Conservation (phyloP, 2,797 vertebrate species). For the Poliocrania exsul region DNA sequence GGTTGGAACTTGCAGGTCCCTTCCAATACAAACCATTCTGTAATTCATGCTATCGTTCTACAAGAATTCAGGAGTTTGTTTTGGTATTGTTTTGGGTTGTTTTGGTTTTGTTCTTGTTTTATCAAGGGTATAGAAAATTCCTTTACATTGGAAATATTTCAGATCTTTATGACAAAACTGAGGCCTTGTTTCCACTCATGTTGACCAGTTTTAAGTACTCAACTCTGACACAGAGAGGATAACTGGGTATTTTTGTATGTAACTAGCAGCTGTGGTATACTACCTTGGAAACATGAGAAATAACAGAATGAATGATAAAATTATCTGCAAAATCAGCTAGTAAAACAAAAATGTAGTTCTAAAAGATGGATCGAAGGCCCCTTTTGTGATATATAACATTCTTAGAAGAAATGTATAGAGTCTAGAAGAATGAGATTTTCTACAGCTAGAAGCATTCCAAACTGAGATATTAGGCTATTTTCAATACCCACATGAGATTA, state of each 20-base stretch:
- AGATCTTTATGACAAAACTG: not conserved
- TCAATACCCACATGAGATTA: conserved; percentile 12
- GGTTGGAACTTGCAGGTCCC: not conserved
- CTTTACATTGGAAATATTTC: not conserved
- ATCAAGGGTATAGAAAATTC: not conserved
- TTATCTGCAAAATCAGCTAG: conserved; percentile 44
- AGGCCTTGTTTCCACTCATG: not conserved
- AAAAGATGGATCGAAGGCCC: conserved; percentile 16
- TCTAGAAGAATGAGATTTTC: conserved; percentile 35
- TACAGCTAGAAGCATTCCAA: conserved; percentile 41
- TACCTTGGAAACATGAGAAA: not conserved
- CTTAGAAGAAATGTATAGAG: conserved; percentile 8
- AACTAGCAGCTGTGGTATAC: not conserved
- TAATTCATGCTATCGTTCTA: not conserved
- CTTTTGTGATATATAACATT: conserved; percentile 25
- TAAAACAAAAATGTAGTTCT: conserved; percentile 35
- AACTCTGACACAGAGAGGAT: not conserved
- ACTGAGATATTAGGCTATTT: conserved; percentile 58
- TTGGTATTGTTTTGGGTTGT: no score
- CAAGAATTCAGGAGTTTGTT: not conserved
- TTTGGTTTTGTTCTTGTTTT: not conserved
- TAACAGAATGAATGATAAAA: conserved; percentile 29
- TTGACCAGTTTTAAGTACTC: not conserved
- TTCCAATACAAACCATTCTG: not conserved
- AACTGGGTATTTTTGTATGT: not conserved